A percentile compares a stretch with the other conserved stretches of the same genome.
These are phyloP conservation scores for Oreochromis spilurus DNA, from an alignment of 2,113 vertebrate genomes.

Conservation along the genomic window DNA sequence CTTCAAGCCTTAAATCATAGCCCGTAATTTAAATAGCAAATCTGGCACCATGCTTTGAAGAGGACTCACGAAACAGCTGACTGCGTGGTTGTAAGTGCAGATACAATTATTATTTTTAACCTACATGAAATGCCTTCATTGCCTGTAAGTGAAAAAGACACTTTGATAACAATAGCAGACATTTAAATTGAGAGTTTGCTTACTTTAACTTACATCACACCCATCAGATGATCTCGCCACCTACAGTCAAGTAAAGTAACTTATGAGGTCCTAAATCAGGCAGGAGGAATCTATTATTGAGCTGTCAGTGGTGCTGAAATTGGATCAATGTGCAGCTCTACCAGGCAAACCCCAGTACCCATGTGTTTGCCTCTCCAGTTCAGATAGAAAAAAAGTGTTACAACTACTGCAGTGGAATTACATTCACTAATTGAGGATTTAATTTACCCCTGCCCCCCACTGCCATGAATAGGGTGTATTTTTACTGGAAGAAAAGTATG, in stretches of 20 bases:
- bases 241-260: neutral
- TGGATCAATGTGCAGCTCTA: neutral
- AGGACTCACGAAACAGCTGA: neutral
- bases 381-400: neutral
- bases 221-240: neutral
- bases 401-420: neutral
- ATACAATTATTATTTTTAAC: neutral
- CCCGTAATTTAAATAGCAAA: neutral
- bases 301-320: conserved; percentile 23
- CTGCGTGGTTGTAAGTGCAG: neutral
- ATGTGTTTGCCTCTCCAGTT: neutral
- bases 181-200: neutral
- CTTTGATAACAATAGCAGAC: neutral
- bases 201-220: neutral
- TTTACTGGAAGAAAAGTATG: neutral
- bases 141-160: neutral
- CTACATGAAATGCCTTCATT: neutral
- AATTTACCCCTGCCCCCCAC: neutral
- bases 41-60: neutral
- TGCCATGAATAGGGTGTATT: neutral
- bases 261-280: neutral
- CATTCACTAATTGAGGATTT: neutral
- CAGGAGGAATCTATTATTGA: neutral
- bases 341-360: neutral
- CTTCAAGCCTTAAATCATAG: neutral